phyloP scores from a whole-genome alignment of 2,888 invertebrate species.

The Lasioglossum vierecki region DNA sequence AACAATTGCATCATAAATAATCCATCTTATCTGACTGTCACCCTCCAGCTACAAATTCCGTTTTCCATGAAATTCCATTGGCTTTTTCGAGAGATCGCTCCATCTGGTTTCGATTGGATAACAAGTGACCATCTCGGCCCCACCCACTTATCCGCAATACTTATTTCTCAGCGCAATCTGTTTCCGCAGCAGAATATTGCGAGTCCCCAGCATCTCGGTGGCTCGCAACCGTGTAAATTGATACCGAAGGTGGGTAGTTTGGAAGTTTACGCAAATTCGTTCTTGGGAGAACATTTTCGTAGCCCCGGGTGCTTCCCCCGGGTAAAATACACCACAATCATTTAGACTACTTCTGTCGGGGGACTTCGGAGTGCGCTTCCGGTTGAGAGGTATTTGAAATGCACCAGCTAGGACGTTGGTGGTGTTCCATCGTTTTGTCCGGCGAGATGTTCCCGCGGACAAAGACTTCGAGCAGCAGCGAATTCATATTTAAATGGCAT shows the following conservation, averaged over 20 bases:
- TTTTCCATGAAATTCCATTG: background rate
- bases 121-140: slow-evolving; percentile 34
- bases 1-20: background rate
- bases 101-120: background rate
- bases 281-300: slow-evolving; percentile 28
- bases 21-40: background rate
- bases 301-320: slow-evolving; percentile 13
- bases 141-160: slow-evolving; percentile 27
- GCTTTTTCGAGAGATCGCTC: background rate
- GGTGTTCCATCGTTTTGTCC: background rate
- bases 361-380: background rate
- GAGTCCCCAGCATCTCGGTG: background rate
- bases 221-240: slow-evolving; percentile 52
- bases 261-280: slow-evolving; percentile 55
- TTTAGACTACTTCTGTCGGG: slow-evolving; percentile 46
- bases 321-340: slow-evolving; percentile 47
- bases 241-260: slow-evolving; percentile 51
- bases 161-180: slow-evolving; percentile 45
- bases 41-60: background rate
- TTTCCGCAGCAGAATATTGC: slow-evolving; percentile 43
- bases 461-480: background rate
- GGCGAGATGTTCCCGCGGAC: background rate
- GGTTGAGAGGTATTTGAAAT: background rate
- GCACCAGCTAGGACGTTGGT: background rate
- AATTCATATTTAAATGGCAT: slow-evolving; percentile 11